Evolutionary conservation across 2,888 invertebrate genomes (phyloP), one percentile per base, ranked within the genome.

Genomic region (Lacanobia wlatinum): DNA sequence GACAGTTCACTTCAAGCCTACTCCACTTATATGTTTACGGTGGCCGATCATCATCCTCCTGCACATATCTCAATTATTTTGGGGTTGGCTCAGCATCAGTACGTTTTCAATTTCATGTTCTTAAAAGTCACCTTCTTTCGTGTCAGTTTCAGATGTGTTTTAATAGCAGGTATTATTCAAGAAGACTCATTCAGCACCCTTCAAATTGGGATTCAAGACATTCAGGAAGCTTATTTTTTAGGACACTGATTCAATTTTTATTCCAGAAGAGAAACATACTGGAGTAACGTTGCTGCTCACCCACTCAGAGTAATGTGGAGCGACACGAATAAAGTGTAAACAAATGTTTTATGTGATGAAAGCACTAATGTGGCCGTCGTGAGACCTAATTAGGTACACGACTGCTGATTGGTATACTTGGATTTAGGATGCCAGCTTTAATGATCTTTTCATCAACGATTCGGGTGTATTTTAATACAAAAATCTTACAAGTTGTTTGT

Each of bases 321-420:
- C 77, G 53, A 52, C 59, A 38, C 28, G 23, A 23, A 60, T 63
- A 50, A 53, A 78, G 34, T 60, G 72, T 21, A 43, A 71, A 77
- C 77, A 58, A 62, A 60, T 52, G 61, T 40, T 21, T 56, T 9
- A 64, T 40, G 71, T 50, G 77, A 48, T 71, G 68, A 63, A 67
- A 59, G 55, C 50, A 71, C 58, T 73, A 61, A 80, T 70, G 75
- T 40, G 43, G 43, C 14, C 10, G 28, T 28, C 21, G 1, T 53
- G 62, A 58, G 60, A 63, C 63, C 66, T 71, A 70, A 76, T 76
- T 73, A 69, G 59, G 68, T 69, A 76, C 68, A 62, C 23, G 0
- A 40, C 10, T 48, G 55, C 16, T 56, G 72, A 61, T 38, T 48
- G 70, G 16, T 55, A 40, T 55, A 38, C 23, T 55, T 28, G 16